Base-by-base conservation (phyloP, 2,797 vertebrate species). In the Pangasius krempfi region DNA sequence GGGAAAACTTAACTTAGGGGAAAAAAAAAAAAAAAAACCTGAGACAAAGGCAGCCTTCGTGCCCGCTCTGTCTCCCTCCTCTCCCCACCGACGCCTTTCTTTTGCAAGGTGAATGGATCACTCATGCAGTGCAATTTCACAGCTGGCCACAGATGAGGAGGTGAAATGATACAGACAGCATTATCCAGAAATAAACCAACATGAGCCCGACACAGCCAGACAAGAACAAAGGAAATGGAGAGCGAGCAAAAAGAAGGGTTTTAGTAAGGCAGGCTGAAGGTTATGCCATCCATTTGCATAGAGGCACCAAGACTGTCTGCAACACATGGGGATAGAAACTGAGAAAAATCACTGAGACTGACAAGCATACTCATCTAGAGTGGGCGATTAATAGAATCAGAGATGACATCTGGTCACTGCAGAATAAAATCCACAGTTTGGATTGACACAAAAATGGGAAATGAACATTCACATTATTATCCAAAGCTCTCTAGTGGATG, bases 121-220 rank as follows among this genome's bases (percentile, higher is more conserved):
- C 81, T 66, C 68, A 89, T 85, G 80, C 87, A 88, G 87, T 58
- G 81, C 85, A 87, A 92, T 92, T 91, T 89, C 88, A 86, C 86
- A 91, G 89, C 90, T 91, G 88, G 83, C 25, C 68, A 89, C 81
- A 89, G 92, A 89, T 22, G 85, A 70, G 22, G 72, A 79, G 60
- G 72, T 44, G n/a, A 75, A 85, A 84, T 85, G 83, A 90, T 84
- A 84, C 87, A 90, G 89, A 30, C 66, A 87, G 50, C 78, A 86
- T 62, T 83, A 73, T 87, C 89, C 88, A 62, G 86, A 92, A 92
- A 94, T 91, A 93, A 87, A 90, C 73, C 89, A 89, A 87, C 50
- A 2, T 37, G 64, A 86, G 66, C 80, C 50, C 12, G 82, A 66
- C 66, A 86, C 79, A 37, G 62, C 25, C 52, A 87, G 87, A 75